Evolutionary conservation across 2,113 vertebrate species (phyloP).

Genomic region (Ptilorrhoa leucosticta): DNA sequence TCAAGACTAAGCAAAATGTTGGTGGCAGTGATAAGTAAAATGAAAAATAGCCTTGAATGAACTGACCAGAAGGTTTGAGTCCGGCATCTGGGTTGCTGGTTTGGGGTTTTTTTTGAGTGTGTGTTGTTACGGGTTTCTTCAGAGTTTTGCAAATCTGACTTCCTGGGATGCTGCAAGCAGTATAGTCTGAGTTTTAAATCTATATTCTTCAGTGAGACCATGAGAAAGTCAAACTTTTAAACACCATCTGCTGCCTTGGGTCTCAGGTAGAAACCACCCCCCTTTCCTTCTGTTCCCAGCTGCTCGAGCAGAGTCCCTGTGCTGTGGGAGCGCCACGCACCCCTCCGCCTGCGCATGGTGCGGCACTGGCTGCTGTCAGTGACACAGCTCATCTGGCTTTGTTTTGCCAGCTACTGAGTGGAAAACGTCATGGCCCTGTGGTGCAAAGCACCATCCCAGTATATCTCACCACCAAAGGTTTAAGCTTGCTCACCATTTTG

Average conservation of each 20-base stretch:
- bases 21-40: slow-evolving; percentile 34
- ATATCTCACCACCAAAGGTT: neutral
- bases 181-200: neutral
- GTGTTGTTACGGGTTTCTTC: neutral
- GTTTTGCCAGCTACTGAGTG: neutral
- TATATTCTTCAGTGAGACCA: neutral
- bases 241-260: neutral
- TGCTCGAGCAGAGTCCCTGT: neutral
- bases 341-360: rapidly evolving
- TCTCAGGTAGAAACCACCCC: neutral
- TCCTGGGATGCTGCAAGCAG: neutral
- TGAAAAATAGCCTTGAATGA: slow-evolving; percentile 16
- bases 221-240: neutral
- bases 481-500: neutral
- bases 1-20: slow-evolving; percentile 62
- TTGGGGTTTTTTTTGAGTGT: rapidly evolving
- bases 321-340: rapidly evolving
- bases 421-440: rapidly evolving
- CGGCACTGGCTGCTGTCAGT: neutral
- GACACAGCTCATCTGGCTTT: neutral
- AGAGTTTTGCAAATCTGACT: neutral
- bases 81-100: neutral
- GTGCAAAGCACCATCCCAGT: neutral
- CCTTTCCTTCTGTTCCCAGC: neutral
- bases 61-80: neutral